A percentile compares a stretch with the other conserved stretches of the same genome.
Evolutionary conservation across 2,797 vertebrate species (phyloP).

Genomic region (Premnoplex brunnescens): DNA sequence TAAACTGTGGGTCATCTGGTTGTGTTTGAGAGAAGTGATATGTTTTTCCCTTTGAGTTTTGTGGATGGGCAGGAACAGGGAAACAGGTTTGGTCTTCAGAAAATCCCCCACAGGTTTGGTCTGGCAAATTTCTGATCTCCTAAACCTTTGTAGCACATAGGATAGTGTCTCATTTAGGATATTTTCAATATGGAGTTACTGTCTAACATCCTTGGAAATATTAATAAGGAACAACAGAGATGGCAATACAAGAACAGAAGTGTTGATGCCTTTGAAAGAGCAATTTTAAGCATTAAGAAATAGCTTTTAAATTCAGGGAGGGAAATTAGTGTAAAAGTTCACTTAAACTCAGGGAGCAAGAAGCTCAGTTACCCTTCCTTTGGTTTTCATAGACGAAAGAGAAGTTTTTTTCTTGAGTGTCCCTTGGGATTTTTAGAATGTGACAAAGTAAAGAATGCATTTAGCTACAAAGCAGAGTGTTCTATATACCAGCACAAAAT

Average conservation of each 20-base stretch:
- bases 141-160: background rate
- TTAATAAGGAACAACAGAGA: background rate
- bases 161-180: background rate
- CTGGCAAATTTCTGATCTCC: background rate
- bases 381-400: background rate
- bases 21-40: background rate
- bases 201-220: background rate
- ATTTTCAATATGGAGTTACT: background rate
- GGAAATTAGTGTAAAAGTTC: background rate
- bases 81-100: background rate
- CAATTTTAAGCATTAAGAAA: background rate
- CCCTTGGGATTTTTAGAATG: background rate
- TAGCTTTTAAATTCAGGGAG: background rate
- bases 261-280: background rate
- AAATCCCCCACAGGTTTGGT: background rate
- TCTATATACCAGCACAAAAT: conserved; percentile 7
- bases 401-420: background rate
- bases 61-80: background rate
- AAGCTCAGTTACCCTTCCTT: background rate
- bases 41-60: background rate
- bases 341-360: background rate
- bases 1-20: background rate
- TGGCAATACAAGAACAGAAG: background rate
- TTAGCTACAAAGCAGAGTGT: background rate
- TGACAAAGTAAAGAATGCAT: background rate